Percentiles rank a stretch among this genome's conserved stretches.
Evolutionary conservation across 2,888 invertebrate genomes (phyloP).

Genomic region (Protonemura montana): DNA sequence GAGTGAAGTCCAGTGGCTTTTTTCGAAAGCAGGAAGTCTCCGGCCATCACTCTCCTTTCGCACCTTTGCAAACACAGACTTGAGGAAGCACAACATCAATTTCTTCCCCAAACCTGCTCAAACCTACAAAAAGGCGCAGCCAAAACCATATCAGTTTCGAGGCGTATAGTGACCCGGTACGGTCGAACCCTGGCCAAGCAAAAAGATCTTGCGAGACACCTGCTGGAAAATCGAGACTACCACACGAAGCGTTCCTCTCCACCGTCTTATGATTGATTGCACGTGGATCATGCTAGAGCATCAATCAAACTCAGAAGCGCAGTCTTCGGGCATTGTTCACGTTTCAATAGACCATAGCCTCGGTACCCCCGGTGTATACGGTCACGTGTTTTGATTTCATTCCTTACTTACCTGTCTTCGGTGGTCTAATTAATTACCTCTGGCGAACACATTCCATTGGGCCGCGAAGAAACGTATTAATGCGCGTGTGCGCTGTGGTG

Average conservation of each 20-base stretch:
- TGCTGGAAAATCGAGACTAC: conserved; percentile 8
- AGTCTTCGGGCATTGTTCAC: neutral
- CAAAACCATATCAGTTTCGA: neutral
- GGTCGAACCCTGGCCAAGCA: conserved; percentile 13
- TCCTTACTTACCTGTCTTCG: conserved; percentile 7
- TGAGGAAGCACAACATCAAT: neutral
- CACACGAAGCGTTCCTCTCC: neutral
- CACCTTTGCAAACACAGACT: neutral
- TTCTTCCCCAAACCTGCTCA: neutral
- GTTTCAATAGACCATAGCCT: neutral
- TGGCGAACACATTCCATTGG: neutral
- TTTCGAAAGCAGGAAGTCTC: conserved; percentile 12
- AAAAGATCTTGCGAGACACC: neutral
- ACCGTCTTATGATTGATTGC: conserved; percentile 40
- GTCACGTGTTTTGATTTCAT: conserved; percentile 12
- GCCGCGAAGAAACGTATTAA: neutral
- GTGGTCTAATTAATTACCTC: neutral
- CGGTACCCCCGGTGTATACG: neutral
- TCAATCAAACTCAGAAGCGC: conserved; percentile 27
- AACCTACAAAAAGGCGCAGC: neutral
- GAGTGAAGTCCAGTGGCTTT: no score
- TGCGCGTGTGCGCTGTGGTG: neutral
- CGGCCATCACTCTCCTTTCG: neutral
- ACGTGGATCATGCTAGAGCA: conserved; percentile 23
- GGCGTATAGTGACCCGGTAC: neutral